Conservation (phyloP, 2,888 invertebrate genomes). For the Rotaria magnacalcarata region DNA sequence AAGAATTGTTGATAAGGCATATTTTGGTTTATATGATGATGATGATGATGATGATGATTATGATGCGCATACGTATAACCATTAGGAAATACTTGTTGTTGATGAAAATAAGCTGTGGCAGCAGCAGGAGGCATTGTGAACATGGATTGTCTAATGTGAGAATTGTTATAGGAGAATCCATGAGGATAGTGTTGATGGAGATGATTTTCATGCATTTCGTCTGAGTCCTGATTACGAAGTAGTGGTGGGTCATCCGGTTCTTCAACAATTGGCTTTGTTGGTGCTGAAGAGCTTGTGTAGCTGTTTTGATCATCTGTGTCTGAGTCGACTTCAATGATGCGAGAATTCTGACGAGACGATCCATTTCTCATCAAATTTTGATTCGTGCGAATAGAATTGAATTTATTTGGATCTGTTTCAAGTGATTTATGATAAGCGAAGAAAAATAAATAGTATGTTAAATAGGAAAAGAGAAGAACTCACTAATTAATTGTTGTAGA, state of each 20-base stretch:
- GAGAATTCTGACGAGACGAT: background rate
- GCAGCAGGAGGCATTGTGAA: background rate
- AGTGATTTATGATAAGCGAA: background rate
- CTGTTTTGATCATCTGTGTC: constrained; percentile 15
- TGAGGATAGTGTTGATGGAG: background rate
- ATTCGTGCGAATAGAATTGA: background rate
- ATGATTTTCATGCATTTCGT: background rate
- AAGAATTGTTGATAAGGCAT: background rate
- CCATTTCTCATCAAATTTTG: background rate
- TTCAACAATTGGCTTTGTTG: constrained; percentile 20
- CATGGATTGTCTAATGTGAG: background rate
- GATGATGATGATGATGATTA: background rate
- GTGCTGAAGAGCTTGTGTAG: background rate
- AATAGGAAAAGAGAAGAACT: background rate
- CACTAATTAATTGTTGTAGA: constrained; percentile 58
- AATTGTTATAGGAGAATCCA: background rate
- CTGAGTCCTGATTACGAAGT: background rate
- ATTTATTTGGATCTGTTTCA: constrained; percentile 9
- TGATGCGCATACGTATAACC: background rate
- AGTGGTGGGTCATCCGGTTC: constrained; percentile 18
- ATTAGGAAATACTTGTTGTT: background rate
- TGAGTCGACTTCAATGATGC: background rate
- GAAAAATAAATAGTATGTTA: background rate
- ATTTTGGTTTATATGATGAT: background rate
- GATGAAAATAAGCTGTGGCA: background rate